Conservation (phyloP, 2,888 invertebrate species). For the Himalopsyche tibetana region DNA sequence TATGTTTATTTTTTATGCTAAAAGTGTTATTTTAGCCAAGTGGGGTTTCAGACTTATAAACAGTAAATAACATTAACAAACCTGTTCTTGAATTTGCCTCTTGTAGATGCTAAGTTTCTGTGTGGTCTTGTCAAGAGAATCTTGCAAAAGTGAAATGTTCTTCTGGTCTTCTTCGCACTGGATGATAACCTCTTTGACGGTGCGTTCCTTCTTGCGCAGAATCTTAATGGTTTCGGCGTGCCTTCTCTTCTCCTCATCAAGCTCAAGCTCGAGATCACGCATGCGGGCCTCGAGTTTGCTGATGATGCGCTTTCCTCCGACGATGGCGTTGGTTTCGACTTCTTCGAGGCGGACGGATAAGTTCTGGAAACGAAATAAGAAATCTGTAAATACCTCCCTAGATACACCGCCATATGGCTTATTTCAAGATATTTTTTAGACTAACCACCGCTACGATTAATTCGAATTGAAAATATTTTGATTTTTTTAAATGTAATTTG, state of each 20-base stretch:
- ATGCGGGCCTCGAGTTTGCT: constrained; percentile 97
- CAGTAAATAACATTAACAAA: constrained; percentile 69
- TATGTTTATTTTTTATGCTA: no score
- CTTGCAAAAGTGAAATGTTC: constrained; percentile 94
- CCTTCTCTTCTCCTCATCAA: constrained; percentile 97
- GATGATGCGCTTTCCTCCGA: constrained; percentile 97
- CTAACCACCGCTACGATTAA: no score
- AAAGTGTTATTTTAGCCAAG: no score
- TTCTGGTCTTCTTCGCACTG: constrained; percentile 98
- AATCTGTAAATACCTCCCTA: constrained; percentile 47
- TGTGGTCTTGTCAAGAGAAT: constrained; percentile 89
- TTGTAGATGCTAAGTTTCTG: constrained; percentile 96
- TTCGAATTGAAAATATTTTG: no score
- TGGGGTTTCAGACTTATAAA: no score
- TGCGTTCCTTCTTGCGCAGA: constrained; percentile 98
- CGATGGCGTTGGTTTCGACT: constrained; percentile 97
- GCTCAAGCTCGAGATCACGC: constrained; percentile 94
- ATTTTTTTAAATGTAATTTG: no score
- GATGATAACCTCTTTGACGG: constrained; percentile 95
- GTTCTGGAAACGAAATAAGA: constrained; percentile 76
- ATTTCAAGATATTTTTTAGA: no score
- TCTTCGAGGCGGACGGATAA: constrained; percentile 94
- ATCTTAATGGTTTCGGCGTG: constrained; percentile 98
- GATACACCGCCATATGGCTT: neutral
- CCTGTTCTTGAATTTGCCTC: constrained; percentile 96